Conservation (phyloP, 1,140 invertebrate genomes). For the Uloborus diversus region DNA sequence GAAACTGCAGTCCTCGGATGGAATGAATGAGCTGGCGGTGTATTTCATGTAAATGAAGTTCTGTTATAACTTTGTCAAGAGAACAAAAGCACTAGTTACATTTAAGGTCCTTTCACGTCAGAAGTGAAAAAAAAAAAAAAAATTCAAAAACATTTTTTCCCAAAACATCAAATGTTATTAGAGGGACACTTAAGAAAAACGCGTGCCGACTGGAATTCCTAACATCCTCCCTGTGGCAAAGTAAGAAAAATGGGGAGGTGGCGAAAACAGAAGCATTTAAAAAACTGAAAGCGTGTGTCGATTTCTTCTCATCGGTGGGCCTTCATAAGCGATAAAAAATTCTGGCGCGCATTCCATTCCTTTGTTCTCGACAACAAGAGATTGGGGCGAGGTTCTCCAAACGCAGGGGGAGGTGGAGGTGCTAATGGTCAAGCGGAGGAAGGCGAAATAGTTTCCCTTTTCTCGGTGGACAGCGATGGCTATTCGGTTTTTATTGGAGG, state of each 20-base stretch:
- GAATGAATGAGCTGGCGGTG: no score
- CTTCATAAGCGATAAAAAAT: conserved; percentile 50
- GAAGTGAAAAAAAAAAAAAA: no score
- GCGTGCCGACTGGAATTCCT: no score
- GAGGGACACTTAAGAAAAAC: no score
- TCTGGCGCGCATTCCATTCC: conserved; percentile 48
- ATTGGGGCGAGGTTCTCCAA: not conserved
- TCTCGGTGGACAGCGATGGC: conserved; percentile 25
- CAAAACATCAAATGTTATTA: no score
- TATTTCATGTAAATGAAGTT: no score
- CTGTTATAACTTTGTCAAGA: no score
- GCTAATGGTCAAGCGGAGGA: conserved; percentile 50
- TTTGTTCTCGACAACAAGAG: not conserved
- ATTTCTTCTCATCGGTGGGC: conserved; percentile 34
- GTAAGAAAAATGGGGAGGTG: not conserved
- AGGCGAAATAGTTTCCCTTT: conserved; percentile 47
- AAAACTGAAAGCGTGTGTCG: conserved; percentile 41
- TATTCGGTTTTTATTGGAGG: conserved; percentile 53
- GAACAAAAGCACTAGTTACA: no score
- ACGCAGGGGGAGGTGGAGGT: not conserved
- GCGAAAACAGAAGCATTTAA: conserved; percentile 30
- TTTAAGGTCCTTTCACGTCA: no score
- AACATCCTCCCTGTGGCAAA: no score
- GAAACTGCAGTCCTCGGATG: no score
- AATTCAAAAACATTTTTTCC: no score